Percentiles rank a stretch among this genome's conserved stretches.
Conservation (phyloP, 2,888 invertebrate species). For the Formica aserva region DNA sequence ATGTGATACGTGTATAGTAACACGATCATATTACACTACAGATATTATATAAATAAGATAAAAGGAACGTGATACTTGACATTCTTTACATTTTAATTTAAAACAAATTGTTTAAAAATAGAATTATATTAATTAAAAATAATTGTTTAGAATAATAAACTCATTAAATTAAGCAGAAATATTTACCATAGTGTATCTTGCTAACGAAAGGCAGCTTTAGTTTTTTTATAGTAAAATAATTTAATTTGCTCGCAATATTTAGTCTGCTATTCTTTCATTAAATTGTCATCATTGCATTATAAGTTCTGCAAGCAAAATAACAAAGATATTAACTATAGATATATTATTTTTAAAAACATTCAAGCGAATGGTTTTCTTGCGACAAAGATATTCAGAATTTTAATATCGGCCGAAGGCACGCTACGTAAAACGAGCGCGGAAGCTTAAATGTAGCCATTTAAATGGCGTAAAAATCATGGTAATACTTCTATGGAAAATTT, state of each 20-base stretch:
- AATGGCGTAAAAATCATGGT: neutral
- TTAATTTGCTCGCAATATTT: neutral
- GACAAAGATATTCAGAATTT: constrained; percentile 3
- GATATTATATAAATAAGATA: neutral
- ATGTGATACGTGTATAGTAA: neutral
- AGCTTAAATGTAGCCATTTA: neutral
- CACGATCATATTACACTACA: neutral
- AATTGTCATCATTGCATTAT: neutral
- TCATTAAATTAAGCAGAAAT: neutral
- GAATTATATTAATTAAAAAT: neutral
- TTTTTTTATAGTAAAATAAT: neutral
- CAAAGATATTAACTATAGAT: neutral
- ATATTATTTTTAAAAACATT: constrained; percentile 11
- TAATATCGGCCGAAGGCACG: neutral
- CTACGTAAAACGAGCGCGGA: neutral
- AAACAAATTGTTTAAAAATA: neutral
- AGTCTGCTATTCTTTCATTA: neutral
- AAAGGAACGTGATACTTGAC: neutral
- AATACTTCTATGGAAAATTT: neutral
- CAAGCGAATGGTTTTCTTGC: neutral
- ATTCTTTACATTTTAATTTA: neutral
- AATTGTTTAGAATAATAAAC: neutral
- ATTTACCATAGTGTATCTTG: neutral
- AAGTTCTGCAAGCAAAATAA: neutral
- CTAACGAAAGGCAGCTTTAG: neutral